Base-by-base conservation (phyloP, 2,888 invertebrate genomes). In the Acanthosepion pharaonis region DNA sequence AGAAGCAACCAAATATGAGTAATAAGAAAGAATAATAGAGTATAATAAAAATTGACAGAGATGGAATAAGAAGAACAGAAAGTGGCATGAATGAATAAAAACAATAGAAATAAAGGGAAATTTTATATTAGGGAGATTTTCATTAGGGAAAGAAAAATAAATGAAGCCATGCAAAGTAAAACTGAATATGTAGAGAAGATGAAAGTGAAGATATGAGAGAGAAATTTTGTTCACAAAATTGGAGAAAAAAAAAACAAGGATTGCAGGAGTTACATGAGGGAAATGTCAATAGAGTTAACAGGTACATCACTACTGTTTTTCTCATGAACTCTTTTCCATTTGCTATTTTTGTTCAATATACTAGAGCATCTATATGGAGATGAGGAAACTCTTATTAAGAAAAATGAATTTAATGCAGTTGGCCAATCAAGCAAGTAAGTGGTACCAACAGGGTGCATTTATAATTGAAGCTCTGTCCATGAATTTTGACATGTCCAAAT, bases 401-500 rank as follows among this genome's bases (percentile, higher is more conserved):
- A 78, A 78, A 78, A n/a, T 78, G 78, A 78, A 78, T 78, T 78
- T n/a, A 78, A 33, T 78, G n/a, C n/a, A n/a, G n/a, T 33, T 78
- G n/a, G 15, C n/a, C 78, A 78, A n/a, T 78, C 78, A 78, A 78
- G 78, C 78, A 78, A 78, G 78, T 33, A 78, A 78, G 78, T 78
- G n/a, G 78, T 78, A 33, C 78, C 33, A 78, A 15, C 78, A 78
- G n/a, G n/a, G n/a, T n/a, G 78, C 78, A 78, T 78, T 78, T 15
- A n/a, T 78, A 78, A 78, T 78, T 33, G 78, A 78, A 33, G n/a
- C 78, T n/a, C n/a, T 78, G n/a, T 33, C 78, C 78, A 78, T n/a
- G 78, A 78, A 78, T 78, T 78, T 78, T 78, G 78, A 78, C 78
- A 78, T 33, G 78, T 78, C n/a, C 78, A 78, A 78, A 78, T 78